Conservation (phyloP, 2,113 vertebrate species). For the Hydrochoerus hydrochaeris region DNA sequence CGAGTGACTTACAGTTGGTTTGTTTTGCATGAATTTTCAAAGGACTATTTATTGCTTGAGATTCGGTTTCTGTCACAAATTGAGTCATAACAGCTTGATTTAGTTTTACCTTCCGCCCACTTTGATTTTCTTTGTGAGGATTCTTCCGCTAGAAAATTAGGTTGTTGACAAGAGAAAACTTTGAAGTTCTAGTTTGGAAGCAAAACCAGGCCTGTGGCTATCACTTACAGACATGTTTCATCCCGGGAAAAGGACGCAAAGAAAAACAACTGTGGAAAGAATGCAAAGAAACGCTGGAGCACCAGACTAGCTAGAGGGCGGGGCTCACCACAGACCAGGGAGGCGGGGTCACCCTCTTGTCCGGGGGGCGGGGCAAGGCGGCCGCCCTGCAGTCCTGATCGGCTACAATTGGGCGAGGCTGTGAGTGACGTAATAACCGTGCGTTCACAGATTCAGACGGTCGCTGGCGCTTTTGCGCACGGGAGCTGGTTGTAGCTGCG, state of each 20-base stretch:
- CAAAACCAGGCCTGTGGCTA: rapidly evolving
- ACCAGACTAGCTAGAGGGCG: neutral
- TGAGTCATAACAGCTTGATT: constrained; percentile 45
- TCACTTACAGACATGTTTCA: neutral
- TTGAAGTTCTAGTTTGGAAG: neutral
- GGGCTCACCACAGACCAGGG: neutral
- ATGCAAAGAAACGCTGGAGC: neutral
- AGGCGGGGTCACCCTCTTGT: neutral
- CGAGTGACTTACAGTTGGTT: constrained; percentile 27
- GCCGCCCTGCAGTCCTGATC: neutral
- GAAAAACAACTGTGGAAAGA: rapidly evolving
- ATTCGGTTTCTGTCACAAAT: neutral
- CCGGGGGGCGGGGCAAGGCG: rapidly evolving
- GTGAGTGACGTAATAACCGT: constrained; percentile 25
- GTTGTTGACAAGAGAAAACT: neutral
- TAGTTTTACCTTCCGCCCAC: constrained; percentile 19
- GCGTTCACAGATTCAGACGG: neutral
- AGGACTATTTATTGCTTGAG: constrained; percentile 53
- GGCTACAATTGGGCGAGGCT: constrained; percentile 56
- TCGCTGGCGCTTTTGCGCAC: constrained; percentile 59
- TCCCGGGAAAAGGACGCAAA: neutral
- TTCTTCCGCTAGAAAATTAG: constrained; percentile 20
- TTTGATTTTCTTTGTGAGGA: constrained; percentile 32
- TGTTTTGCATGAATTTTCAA: constrained; percentile 52
- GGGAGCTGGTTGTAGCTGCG: constrained; percentile 35